These are phyloP conservation scores for Stomorhina lunata DNA, from an alignment of 2,888 invertebrate genomes.

Conservation along the genomic window DNA sequence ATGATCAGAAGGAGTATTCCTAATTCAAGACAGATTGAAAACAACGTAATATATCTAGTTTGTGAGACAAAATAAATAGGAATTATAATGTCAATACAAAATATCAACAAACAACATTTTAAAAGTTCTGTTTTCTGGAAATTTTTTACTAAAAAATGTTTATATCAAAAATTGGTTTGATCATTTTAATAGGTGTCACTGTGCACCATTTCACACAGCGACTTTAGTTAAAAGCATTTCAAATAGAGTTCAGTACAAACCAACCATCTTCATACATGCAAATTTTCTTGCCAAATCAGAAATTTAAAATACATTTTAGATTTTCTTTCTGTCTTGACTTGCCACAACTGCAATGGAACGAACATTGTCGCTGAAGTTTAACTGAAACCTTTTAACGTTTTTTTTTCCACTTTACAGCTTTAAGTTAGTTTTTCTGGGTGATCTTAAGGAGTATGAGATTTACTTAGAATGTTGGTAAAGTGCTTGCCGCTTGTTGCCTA, in stretches of 20 bases:
- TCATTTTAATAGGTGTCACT: no score
- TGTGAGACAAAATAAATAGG: no score
- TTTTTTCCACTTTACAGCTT: constrained; percentile 7
- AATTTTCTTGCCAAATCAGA: constrained; percentile 9
- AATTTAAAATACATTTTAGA: constrained; percentile 16
- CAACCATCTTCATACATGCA: neutral
- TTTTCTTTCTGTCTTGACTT: neutral
- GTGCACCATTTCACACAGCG: no score
- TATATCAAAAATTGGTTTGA: no score
- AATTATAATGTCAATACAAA: no score
- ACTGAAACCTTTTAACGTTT: constrained; percentile 18
- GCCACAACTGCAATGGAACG: neutral
- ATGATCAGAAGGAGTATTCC: no score
- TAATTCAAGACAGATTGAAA: no score
- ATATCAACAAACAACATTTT: no score
- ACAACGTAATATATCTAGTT: no score
- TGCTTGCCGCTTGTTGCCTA: neutral
- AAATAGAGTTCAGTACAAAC: neutral
- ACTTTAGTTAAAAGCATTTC: neutral
- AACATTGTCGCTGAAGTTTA: constrained; percentile 12
- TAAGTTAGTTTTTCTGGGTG: neutral
- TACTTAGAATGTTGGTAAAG: constrained; percentile 8
- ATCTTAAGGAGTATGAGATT: constrained; percentile 11
- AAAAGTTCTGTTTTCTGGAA: no score
- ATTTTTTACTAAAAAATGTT: no score